Base-by-base conservation (phyloP, 2,113 vertebrate genomes). In the Sebastes fasciatus region DNA sequence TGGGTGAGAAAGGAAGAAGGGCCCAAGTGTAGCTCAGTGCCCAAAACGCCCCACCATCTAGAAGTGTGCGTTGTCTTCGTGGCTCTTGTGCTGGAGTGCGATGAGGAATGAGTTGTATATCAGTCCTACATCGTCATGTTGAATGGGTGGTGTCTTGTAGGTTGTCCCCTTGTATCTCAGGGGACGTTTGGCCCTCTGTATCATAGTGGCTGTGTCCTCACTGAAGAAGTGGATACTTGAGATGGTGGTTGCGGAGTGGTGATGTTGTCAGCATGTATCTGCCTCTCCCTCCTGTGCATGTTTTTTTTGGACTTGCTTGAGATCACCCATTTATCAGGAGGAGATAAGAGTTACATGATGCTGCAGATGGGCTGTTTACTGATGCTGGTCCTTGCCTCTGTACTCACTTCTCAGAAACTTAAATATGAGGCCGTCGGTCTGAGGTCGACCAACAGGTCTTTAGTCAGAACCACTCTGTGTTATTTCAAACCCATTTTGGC, bases 1-100 rank as follows among this genome's bases (percentile, higher is more conserved):
- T 66, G 63, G 72, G 61, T 54, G 8, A 48, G 43, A 71, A 16
- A 43, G 57, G n/a, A 66, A 12, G 79, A 88, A 86, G 90, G 90
- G 71, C 83, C 91, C 86, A 74, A 94, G 92, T 87, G 88, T 93
- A 94, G 93, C 93, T 94, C 82, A 86, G 90, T 81, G 84, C 90
- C 92, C 88, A 73, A 86, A 86, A 75, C 71, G 68, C 91, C 80
- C 89, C 70, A 8, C 88, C 67, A 80, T 84, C 81, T 70, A 74
- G 77, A 88, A 66, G 80, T 93, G 93, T 92, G 88, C 81, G 71
- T 42, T 74, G 77, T 92, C 92, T 88, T 91, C 91, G 6, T 80
- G 86, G 87, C 66, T 89, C 86, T 91, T 75, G 81, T 93, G 85
- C 88, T 84, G 91, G 82, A 79, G 86, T 85, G 78, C 82, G 23